Evolutionary conservation across 2,888 invertebrate species (phyloP), one percentile per base, ranked within the genome.

Genomic region (Leucoma salicis): DNA sequence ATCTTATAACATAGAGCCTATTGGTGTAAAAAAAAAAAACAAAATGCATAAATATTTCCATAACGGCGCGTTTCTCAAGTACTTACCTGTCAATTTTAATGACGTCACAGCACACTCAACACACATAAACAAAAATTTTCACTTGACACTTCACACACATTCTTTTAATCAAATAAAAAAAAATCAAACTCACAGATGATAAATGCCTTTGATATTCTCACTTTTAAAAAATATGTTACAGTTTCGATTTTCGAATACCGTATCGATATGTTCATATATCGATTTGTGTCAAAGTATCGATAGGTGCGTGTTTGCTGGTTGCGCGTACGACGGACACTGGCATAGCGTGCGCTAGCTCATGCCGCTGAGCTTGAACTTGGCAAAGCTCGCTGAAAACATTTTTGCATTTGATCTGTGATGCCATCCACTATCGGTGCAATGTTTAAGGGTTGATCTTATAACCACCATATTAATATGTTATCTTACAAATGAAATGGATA

Each of bases 361-460:
- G 60, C 49, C 54, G 37, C 69, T 70, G 76, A 70, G 79, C 76
- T 80, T 86, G 87, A 88, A 87, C 87, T 85, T 85, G 84, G 80
- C 82, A 78, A 71, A 72, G 70, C 67, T 66, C 60, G 65, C 70
- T 78, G 74, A 74, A 76, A 78, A 78, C 70, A 77, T 77, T 81
- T 80, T 78, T 70, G 73, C 74, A 70, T 70, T 68, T 64, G 54
- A 57, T 33, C 46, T 48, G 53, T 57, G 62, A 54, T 46, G 53
- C 40, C 39, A 35, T 48, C 42, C 49, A 40, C 42, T 48, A 57
- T 60, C 44, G 49, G 42, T 48, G 31, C 38, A 25, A 28, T 28
- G 28, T 31, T 18, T 29, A 34, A 34, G 34, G 21, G 31, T 29
- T 33, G 37, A 37, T 38, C 21, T 21, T n/a, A n/a, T n/a, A n/a